Evolutionary conservation across 2,797 vertebrate genomes (phyloP).

Genomic region (Psittacula echo): DNA sequence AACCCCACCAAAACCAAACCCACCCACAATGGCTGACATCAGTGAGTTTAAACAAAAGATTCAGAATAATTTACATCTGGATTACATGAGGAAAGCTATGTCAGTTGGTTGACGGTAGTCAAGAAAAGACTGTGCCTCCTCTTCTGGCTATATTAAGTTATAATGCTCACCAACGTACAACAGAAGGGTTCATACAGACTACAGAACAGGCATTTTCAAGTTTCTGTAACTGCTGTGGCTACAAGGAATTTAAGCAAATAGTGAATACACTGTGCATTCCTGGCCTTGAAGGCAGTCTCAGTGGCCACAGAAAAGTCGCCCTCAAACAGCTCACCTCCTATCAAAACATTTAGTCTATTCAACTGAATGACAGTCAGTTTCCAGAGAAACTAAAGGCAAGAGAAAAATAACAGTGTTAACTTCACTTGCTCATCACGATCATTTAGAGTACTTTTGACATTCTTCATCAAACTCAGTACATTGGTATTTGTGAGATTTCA

Average conservation of each 20-base stretch:
- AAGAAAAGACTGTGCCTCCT: background rate
- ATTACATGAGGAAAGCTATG: background rate
- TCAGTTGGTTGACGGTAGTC: background rate
- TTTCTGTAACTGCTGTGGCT: background rate
- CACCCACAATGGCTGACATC: background rate
- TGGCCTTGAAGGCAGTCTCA: background rate
- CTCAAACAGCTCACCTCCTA: background rate
- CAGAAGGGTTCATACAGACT: background rate
- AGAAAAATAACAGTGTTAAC: background rate
- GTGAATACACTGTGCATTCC: background rate
- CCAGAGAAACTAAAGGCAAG: background rate
- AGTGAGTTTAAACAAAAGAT: background rate
- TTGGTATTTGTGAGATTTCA: background rate
- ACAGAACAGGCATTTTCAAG: fast-evolving
- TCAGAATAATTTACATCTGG: background rate
- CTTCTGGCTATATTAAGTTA: background rate
- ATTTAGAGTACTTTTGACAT: background rate
- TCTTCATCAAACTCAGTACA: background rate
- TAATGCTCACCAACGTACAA: background rate
- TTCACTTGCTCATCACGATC: background rate
- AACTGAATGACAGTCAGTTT: background rate
- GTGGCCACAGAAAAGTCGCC: background rate
- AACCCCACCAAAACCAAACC: too few species aligned
- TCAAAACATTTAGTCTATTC: background rate
- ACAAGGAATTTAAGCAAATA: fast-evolving